These are phyloP conservation scores for Liparis tanakae DNA, from an alignment of 2,797 vertebrate species.

Conservation along the genomic window DNA sequence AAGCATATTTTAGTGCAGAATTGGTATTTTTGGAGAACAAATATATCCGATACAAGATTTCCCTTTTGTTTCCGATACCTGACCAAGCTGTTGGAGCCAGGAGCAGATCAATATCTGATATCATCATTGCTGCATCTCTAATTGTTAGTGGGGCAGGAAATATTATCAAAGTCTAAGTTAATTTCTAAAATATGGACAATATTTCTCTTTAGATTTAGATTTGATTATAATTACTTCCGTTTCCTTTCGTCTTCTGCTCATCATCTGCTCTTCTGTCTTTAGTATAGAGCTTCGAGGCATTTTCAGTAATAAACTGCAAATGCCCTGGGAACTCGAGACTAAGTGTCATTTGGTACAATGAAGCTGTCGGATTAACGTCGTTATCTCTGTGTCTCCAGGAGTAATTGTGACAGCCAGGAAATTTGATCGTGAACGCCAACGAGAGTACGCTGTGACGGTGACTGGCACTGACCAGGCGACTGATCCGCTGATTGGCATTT, in stretches of 20 bases:
- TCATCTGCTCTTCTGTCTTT: conserved; percentile 18
- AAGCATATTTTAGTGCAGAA: neutral
- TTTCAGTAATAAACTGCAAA: conserved; percentile 32
- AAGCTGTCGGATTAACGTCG: conserved; percentile 26
- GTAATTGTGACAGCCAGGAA: conserved; percentile 87
- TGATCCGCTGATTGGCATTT: conserved; percentile 91
- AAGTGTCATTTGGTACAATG: conserved; percentile 10
- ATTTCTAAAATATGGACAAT: conserved; percentile 6
- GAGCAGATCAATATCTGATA: neutral
- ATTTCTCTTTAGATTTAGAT: conserved; percentile 21
- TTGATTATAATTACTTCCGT: conserved; percentile 24
- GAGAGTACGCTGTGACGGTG: conserved; percentile 89
- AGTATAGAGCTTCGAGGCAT: conserved; percentile 31
- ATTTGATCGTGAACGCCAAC: conserved; percentile 91
- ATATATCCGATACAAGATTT: too few relatives aligned
- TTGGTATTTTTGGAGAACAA: too few relatives aligned
- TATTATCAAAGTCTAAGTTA: neutral
- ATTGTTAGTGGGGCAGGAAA: neutral
- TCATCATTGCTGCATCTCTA: neutral
- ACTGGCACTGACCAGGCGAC: conserved; percentile 91
- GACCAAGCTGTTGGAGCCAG: neutral
- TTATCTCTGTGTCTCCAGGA: conserved; percentile 73
- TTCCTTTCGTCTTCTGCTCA: neutral
- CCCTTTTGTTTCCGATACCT: neutral
- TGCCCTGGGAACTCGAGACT: conserved; percentile 19